Base-by-base conservation (phyloP, 2,113 vertebrate genomes). In the Martes martes region DNA sequence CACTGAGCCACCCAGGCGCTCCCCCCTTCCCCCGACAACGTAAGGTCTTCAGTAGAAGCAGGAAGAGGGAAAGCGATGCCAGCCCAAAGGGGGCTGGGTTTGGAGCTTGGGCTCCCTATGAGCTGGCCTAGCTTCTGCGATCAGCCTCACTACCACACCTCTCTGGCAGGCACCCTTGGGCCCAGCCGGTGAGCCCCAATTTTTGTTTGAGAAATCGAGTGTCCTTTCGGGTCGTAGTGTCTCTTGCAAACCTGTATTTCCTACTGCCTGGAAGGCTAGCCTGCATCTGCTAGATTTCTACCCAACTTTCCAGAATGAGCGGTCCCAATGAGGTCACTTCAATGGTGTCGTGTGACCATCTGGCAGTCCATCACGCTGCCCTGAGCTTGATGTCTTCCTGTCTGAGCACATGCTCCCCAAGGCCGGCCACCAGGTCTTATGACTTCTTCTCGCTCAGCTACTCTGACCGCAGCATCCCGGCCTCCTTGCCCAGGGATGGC, bases 301-400 rank as follows among this genome's bases (percentile, higher is more conserved):
- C 9, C 79, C 55, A 63, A 2, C 63, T 74, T 89, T 95, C 79
- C 71, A 50, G 63, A 76, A 61, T 3, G 24, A 87, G 85, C 0
- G 23, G 78, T 31, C 50, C 63, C 33, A 52, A 13, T 33, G 4
- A n/a, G 31, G 39, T 0, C 23, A 3, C 23, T 19, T 39, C 23
- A 55, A 21, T 4, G 1, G 63, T 3, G 24, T 31, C 6, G 19
- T 14, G 19, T 2, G 23, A 9, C 14, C 31, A 26, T 11, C 81
- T 2, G 2, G 63, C 31, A 21, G 50, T 4, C 61, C 42, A 16
- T 10, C 2, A 23, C 0, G 1, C 8, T 10, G 16, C 26, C 50
- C 78, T 5, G 11, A 47, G 67, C 33, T 14, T 45, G 59, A 61
- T 36, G 52, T 23, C 52, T 52, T 63, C 71, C 78, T 59, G 5